Base-by-base conservation (phyloP, 2,888 invertebrate species). In the Vannuccia rotundouncinata region DNA sequence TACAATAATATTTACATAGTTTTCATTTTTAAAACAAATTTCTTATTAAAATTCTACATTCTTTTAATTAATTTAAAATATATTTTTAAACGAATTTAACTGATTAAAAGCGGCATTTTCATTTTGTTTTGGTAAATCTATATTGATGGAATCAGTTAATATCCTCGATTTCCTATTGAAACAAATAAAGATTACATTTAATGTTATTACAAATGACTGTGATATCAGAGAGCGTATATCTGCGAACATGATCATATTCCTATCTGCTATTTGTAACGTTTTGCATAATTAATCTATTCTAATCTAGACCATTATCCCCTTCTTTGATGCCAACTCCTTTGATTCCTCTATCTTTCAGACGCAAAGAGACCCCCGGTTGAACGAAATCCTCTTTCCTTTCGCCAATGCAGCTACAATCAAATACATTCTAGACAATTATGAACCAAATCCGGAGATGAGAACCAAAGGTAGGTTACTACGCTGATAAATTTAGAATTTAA, bases 381-480 rank as follows among this genome's bases (percentile, higher is more conserved):
- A 99, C 90, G 99, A 99, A 91, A 99, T 99, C 88, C 91, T 99
- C 78, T 98, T 95, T 89, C 99, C 99, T 0, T 91, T 97, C 82
- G 99, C 96, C 86, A 95, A 98, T 86, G 94, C 94, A 85, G 95
- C 94, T 88, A 91, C 98, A 85, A 95, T 95, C 22, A 89, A 91
- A 31, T 95, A 97, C 89, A 95, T 99, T 85, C 94, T 99, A 85
- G 91, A 91, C 83, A 94, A 94, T 0, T 98, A 98, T 86, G 98
- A 98, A 88, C 91, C 92, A 85, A 92, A 93, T 84, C 92, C 93
- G 79, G 92, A 92, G 77, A 91, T 92, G 22, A 91, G 90, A 84
- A 90, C 86, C 84, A 91, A 92, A 85, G 93, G 93, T 93, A 83
- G 85, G 82, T 81, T 75, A 25, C n/a, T n/a, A n/a, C n/a, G n/a